Percentiles rank a stretch among this genome's conserved stretches.
Conservation (phyloP, 2,113 vertebrate genomes). For the Proteles cristata region DNA sequence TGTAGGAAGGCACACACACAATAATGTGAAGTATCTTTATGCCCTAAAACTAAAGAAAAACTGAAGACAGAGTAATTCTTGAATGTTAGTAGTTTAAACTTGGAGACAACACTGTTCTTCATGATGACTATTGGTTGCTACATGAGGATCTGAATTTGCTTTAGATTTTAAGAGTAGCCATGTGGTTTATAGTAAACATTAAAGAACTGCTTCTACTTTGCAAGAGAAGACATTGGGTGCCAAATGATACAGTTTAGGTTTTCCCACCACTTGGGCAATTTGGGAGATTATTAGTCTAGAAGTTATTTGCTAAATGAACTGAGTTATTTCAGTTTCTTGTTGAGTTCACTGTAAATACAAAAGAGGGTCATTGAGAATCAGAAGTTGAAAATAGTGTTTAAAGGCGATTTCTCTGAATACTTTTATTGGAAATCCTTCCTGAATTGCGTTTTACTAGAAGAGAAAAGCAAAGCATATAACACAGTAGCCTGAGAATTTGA, state of each 20-base stretch:
- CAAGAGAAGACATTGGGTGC: not conserved
- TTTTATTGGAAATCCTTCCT: not conserved
- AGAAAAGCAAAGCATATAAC: not conserved
- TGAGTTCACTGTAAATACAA: not conserved
- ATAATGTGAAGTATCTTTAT: not conserved
- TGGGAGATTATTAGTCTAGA: not conserved
- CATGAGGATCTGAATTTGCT: not conserved
- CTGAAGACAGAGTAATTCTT: not conserved
- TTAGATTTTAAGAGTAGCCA: not conserved
- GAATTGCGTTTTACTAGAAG: not conserved
- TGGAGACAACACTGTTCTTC: not conserved
- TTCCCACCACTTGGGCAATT: not conserved
- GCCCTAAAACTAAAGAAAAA: not conserved
- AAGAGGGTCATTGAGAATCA: not conserved
- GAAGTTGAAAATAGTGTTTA: conserved; percentile 50
- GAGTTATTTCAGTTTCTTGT: not conserved
- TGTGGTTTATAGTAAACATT: not conserved
- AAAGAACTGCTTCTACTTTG: not conserved
- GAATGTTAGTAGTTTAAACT: not conserved
- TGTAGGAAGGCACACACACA: not conserved
- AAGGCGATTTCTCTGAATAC: not conserved
- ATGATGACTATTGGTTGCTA: not conserved
- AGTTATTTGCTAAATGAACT: not conserved
- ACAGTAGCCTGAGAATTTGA: not conserved
- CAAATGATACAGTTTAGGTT: not conserved